phyloP scores from a whole-genome alignment of 2,797 vertebrate species.

The Lycodopsis pacificus region DNA sequence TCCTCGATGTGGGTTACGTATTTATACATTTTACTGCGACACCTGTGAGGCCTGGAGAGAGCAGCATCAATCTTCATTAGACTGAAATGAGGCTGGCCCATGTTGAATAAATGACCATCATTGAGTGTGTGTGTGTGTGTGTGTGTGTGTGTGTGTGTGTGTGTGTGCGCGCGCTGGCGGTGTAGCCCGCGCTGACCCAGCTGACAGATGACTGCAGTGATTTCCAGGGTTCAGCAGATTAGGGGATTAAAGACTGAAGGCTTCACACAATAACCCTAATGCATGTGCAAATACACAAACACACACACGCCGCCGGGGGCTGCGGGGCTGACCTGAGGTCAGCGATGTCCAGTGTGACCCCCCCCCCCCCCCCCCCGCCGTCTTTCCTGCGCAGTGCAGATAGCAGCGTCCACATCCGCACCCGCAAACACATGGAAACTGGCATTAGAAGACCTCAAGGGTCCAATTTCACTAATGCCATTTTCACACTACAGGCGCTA shows the following conservation, averaged over 20 bases:
- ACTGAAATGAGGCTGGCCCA: slow-evolving; percentile 81
- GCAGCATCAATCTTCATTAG: slow-evolving; percentile 86
- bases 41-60: slow-evolving; percentile 78
- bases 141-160: slow-evolving; percentile 22
- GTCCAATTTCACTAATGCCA: slow-evolving; percentile 73
- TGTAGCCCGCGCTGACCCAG: slow-evolving; percentile 65
- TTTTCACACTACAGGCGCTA: slow-evolving; percentile 61
- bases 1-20: slow-evolving; percentile 77
- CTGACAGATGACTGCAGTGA: slow-evolving; percentile 85
- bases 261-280: slow-evolving; percentile 84
- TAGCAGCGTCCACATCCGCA: slow-evolving; percentile 27
- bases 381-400: slow-evolving; percentile 29
- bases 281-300: slow-evolving; percentile 45
- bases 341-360: slow-evolving; percentile 61
- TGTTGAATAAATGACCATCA: slow-evolving; percentile 84
- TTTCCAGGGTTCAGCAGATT: slow-evolving; percentile 86
- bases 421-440: slow-evolving; percentile 58
- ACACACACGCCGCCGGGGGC: slow-evolving; percentile 9
- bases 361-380: slow-evolving; percentile 1
- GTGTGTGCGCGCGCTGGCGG: slow-evolving; percentile 21
- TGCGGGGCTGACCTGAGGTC: slow-evolving; percentile 43
- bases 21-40: slow-evolving; percentile 76
- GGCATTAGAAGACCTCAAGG: slow-evolving; percentile 67
- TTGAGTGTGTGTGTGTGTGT: slow-evolving; percentile 48
- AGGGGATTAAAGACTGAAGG: slow-evolving; percentile 82